phyloP scores from a whole-genome alignment of 2,113 vertebrate genomes.

The Saguinus midas region DNA sequence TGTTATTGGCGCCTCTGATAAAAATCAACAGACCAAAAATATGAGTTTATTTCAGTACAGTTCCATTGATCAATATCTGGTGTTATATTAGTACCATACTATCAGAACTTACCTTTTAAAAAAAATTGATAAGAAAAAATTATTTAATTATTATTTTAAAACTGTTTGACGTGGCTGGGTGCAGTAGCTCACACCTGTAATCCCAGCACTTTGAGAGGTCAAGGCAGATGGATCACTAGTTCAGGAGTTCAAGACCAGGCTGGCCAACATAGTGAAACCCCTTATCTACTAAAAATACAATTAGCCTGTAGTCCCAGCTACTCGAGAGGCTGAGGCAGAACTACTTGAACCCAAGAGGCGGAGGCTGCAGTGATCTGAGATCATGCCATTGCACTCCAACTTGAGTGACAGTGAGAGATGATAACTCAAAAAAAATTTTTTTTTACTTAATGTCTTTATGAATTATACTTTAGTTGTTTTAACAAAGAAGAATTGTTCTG shows the following conservation, averaged over 20 bases:
- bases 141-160: neutral
- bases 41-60: neutral
- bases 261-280: neutral
- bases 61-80: neutral
- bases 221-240: neutral
- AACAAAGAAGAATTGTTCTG: neutral
- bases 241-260: neutral
- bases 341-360: neutral
- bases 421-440: neutral
- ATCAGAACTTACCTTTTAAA: neutral
- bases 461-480: neutral
- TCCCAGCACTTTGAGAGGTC: neutral
- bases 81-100: neutral
- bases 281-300: neutral
- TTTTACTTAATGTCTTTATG: neutral
- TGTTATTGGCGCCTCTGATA: neutral
- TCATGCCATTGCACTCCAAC: neutral
- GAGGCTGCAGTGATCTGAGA: neutral
- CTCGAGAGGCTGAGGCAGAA: neutral
- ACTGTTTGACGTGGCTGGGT: neutral
- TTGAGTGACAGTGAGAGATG: fast-evolving
- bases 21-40: neutral
- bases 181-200: neutral
- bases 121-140: neutral
- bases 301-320: neutral